Conservation (phyloP, 2,888 invertebrate species). For the Epinotia demarniana region DNA sequence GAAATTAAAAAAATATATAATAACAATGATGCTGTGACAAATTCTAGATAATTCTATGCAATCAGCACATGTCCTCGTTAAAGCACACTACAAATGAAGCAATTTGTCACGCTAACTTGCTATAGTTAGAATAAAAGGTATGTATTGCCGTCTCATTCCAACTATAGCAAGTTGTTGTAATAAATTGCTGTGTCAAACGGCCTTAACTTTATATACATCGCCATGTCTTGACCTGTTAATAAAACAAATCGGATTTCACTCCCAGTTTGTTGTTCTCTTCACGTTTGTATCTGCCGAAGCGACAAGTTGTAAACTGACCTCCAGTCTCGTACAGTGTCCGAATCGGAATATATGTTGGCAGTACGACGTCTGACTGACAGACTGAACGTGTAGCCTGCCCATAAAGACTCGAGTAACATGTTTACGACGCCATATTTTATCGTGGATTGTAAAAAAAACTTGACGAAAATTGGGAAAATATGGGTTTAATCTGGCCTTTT, state of each 20-base stretch:
- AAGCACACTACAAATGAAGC: too few relatives aligned
- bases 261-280: background rate
- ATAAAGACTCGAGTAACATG: conserved; percentile 32
- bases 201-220: background rate
- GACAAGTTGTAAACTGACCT: background rate
- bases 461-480: conserved; percentile 40
- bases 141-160: too few relatives aligned
- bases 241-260: background rate
- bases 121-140: too few relatives aligned
- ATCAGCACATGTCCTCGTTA: background rate
- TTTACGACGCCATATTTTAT: conserved; percentile 42
- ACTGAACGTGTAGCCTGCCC: conserved; percentile 15
- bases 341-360: background rate
- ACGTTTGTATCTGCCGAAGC: background rate
- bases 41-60: background rate
- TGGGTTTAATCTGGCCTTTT: conserved; percentile 31
- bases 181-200: too few relatives aligned
- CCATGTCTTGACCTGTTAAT: too few relatives aligned
- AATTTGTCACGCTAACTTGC: too few relatives aligned
- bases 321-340: background rate
- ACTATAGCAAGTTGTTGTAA: too few relatives aligned
- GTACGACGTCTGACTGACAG: conserved; percentile 5
- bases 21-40: background rate
- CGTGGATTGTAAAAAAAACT: conserved; percentile 35
- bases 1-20: too few relatives aligned